Conservation (phyloP, 1,140 invertebrate genomes). For the Mya arenaria region DNA sequence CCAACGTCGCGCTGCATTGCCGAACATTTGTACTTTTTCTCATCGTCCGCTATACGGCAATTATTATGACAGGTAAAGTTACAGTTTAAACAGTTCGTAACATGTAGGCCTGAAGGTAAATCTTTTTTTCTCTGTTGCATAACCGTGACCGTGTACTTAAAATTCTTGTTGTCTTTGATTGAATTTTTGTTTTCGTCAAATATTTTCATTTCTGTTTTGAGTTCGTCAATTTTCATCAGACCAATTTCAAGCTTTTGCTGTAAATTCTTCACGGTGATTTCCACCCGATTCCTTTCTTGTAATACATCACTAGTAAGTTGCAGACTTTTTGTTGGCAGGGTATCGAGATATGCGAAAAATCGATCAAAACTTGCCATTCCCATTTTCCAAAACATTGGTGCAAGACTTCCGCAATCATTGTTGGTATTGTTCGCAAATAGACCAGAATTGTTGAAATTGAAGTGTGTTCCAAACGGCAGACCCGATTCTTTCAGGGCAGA, state of each 20-base stretch:
- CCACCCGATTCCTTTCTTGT: conserved; percentile 19
- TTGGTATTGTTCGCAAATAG: conserved; percentile 47
- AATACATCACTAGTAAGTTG: conserved; percentile 54
- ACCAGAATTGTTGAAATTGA: conserved; percentile 58
- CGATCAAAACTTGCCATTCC: conserved; percentile 48
- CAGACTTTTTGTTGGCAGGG: conserved; percentile 52
- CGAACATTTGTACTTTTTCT: conserved; percentile 31
- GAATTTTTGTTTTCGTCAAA: conserved; percentile 47
- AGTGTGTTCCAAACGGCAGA: conserved; percentile 49
- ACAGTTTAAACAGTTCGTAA: conserved; percentile 63
- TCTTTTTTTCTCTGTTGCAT: conserved; percentile 8
- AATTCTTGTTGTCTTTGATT: conserved; percentile 60
- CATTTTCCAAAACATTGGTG: conserved; percentile 60
- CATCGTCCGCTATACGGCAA: conserved; percentile 40
- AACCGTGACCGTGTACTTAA: conserved; percentile 41
- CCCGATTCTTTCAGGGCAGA: conserved; percentile 47
- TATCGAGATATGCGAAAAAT: conserved; percentile 54
- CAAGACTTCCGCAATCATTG: background rate
- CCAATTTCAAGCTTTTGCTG: conserved; percentile 40
- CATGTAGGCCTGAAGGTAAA: conserved; percentile 48
- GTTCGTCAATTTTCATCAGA: conserved; percentile 27
- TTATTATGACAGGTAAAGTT: conserved; percentile 62
- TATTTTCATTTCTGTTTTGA: conserved; percentile 35
- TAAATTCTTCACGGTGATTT: conserved; percentile 43
- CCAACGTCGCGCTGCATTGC: conserved; percentile 25